Conservation (phyloP, 64 coral and sea anemone genomes). For the Porites australiensis region DNA sequence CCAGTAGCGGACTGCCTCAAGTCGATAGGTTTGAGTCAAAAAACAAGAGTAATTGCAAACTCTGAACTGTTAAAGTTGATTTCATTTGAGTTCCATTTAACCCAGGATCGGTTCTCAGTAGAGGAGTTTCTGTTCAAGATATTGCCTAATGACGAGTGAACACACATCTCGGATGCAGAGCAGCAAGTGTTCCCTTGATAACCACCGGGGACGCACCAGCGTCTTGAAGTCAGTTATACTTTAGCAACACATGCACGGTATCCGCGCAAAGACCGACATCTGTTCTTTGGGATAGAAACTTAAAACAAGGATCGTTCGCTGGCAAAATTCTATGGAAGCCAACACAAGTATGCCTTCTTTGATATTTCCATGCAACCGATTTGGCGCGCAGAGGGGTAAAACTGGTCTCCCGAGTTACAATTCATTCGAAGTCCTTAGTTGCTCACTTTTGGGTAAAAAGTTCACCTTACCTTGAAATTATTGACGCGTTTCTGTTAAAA, state of each 20-base stretch:
- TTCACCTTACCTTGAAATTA: slow-evolving; percentile 10
- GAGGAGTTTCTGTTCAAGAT: too few relatives aligned
- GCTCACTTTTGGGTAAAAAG: not conserved
- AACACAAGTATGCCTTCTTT: slow-evolving; percentile 62
- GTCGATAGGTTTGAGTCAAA: too few relatives aligned
- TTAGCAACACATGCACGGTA: not conserved
- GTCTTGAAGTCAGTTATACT: not conserved
- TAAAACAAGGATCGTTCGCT: slow-evolving; percentile 45
- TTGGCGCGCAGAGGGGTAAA: not conserved
- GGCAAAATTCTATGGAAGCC: slow-evolving; percentile 80
- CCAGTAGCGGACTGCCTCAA: too few relatives aligned
- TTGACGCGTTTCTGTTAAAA: not conserved
- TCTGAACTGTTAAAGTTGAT: too few relatives aligned
- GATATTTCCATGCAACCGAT: slow-evolving; percentile 80
- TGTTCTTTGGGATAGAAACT: not conserved
- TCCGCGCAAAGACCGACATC: slow-evolving; percentile 3
- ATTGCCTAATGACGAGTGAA: too few relatives aligned
- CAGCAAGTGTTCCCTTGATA: too few relatives aligned
- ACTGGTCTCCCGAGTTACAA: slow-evolving; percentile 73
- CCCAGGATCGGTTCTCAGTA: too few relatives aligned
- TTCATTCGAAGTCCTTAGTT: slow-evolving; percentile 45
- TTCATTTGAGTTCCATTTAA: too few relatives aligned
- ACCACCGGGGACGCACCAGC: not conserved
- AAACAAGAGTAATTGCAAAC: too few relatives aligned
- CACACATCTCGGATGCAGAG: too few relatives aligned